Conservation (phyloP, 2,888 invertebrate genomes). For the Pandemis heparana region DNA sequence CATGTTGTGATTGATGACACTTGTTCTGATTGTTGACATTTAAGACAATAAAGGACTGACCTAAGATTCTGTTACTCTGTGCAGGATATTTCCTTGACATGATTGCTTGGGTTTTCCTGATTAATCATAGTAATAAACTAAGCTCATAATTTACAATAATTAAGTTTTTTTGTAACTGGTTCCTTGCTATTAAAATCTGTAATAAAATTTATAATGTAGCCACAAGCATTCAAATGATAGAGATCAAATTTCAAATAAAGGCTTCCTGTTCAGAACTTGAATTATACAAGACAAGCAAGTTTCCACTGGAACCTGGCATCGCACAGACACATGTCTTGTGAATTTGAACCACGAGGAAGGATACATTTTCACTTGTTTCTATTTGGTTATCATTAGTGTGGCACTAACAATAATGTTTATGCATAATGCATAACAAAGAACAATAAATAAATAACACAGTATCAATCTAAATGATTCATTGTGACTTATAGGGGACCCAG, state of each 20-base stretch:
- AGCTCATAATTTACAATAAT: neutral
- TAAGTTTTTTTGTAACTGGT: neutral
- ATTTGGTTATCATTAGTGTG: constrained; percentile 36
- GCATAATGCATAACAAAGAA: constrained; percentile 32
- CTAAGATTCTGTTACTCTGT: neutral
- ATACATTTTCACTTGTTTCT: constrained; percentile 24
- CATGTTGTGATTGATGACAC: constrained; percentile 17
- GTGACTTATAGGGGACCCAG: constrained; percentile 11
- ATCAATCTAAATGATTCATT: constrained; percentile 28
- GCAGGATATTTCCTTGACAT: neutral
- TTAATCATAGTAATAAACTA: neutral
- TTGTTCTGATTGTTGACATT: constrained; percentile 6
- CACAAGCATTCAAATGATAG: no score
- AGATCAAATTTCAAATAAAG: no score
- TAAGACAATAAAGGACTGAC: neutral
- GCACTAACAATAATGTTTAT: constrained; percentile 28
- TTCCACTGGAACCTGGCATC: neutral
- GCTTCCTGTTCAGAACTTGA: no score
- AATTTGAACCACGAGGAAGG: neutral
- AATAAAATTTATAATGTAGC: neutral
- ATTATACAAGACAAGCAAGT: neutral
- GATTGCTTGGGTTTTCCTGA: neutral
- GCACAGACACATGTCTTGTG: neutral
- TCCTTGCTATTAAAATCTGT: neutral
- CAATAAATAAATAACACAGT: constrained; percentile 37